Evolutionary conservation across 2,888 invertebrate genomes (phyloP), one percentile per base, ranked within the genome.

Genomic region (Pheosia gnoma): DNA sequence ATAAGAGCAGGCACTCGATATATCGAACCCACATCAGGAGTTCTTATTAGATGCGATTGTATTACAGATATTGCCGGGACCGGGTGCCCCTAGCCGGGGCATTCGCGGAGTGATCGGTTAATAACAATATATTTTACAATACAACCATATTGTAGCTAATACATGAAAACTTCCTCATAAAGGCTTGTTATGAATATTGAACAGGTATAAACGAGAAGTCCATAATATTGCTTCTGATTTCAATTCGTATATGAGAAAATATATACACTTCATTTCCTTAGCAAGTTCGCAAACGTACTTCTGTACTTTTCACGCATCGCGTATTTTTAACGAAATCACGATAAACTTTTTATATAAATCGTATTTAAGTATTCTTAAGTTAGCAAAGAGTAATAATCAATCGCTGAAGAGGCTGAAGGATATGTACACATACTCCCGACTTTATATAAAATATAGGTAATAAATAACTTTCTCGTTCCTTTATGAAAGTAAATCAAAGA

Each of bases 11-110:
- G 65, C 67, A 66, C 66, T 81, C 78, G 70, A 72, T 79, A 74
- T 71, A 83, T 85, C 78, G 86, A 79, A 87, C 86, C 86, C 85
- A 79, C 79, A 83, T 86, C 85, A 82, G 78, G 78, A 75, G 78
- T 82, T 82, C 82, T 84, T 87, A 87, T 85, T 81, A 80, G 82
- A 83, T 76, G 79, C 71, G 85, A 87, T 87, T 84, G 82, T 83
- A 87, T 86, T 87, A 85, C 75, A 80, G 85, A 87, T 87, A 85
- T 78, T 76, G 59, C 47, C 4, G 47, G 6, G n/a, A 47, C 11
- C 45, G 3, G 41, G 41, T 41, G 10, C 11, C 8, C 43, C 7
- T 43, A 11, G 10, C 45, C 13, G 25, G 51, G 25, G 25, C 8
- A 38, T 10, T 47, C 6, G 11, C n/a, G 36, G 53, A 55, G 11